These are phyloP conservation scores for Paraescarpia echinospica DNA, from an alignment of 1,140 invertebrate genomes.

Conservation along the genomic window DNA sequence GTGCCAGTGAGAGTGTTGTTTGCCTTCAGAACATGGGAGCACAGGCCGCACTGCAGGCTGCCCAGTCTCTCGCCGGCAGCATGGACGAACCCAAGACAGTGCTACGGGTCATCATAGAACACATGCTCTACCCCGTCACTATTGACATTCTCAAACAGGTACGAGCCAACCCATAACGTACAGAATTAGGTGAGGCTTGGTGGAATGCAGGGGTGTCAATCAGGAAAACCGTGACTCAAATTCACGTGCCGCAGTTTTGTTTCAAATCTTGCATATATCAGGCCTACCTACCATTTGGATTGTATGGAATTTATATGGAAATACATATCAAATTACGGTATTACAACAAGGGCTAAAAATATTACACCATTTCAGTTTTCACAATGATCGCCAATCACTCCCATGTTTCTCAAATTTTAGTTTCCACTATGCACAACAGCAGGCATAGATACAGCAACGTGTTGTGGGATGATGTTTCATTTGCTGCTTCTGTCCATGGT, in stretches of 20 bases:
- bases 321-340: too few relatives aligned
- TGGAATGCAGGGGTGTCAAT: slow-evolving; percentile 30
- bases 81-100: slow-evolving; percentile 91
- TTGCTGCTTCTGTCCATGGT: too few relatives aligned
- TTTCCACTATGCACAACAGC: too few relatives aligned
- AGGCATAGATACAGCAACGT: too few relatives aligned
- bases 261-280: too few relatives aligned
- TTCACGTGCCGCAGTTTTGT: slow-evolving; percentile 42
- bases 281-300: too few relatives aligned
- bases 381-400: too few relatives aligned
- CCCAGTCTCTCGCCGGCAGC: slow-evolving; percentile 56
- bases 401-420: too few relatives aligned
- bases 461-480: too few relatives aligned
- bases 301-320: too few relatives aligned
- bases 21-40: slow-evolving; percentile 65
- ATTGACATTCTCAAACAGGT: slow-evolving; percentile 84
- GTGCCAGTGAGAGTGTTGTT: background rate
- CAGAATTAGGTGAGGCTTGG: background rate
- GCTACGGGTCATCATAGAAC: slow-evolving; percentile 93
- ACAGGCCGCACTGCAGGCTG: slow-evolving; percentile 76
- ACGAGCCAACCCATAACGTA: background rate
- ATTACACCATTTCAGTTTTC: too few relatives aligned
- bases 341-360: too few relatives aligned
- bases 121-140: slow-evolving; percentile 97
- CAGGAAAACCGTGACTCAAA: slow-evolving; percentile 27